Evolutionary conservation across 1,140 invertebrate species (phyloP).

Genomic region (Ridgeia piscesae): DNA sequence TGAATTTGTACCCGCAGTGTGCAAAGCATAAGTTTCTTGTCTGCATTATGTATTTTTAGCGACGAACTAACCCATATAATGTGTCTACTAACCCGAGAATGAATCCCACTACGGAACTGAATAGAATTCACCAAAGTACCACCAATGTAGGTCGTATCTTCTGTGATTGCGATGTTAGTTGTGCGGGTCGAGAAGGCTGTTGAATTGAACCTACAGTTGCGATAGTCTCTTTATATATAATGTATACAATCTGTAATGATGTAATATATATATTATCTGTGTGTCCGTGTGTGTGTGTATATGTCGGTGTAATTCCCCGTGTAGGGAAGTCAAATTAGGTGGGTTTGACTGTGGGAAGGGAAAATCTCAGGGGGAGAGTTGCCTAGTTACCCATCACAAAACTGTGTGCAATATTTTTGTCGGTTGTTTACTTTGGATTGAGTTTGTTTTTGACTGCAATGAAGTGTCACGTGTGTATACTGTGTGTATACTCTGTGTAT

Average conservation of each 20-base stretch:
- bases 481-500: background rate
- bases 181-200: background rate
- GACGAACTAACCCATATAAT: background rate
- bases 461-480: background rate
- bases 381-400: background rate
- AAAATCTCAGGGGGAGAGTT: background rate
- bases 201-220: background rate
- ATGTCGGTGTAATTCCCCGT: background rate
- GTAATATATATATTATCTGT: conserved; percentile 1
- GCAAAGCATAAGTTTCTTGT: background rate
- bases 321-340: background rate
- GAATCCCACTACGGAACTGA: background rate
- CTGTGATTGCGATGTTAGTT: background rate
- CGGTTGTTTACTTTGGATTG: background rate
- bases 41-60: background rate
- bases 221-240: background rate
- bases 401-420: conserved; percentile 6
- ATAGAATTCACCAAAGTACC: background rate
- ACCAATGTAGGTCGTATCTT: background rate
- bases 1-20: background rate
- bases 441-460: conserved; percentile 6
- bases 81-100: background rate
- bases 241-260: conserved; percentile 2
- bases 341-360: background rate
- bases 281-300: background rate